Evolutionary conservation across 2,797 vertebrate genomes (phyloP).

Genomic region (Apogon talboti): DNA sequence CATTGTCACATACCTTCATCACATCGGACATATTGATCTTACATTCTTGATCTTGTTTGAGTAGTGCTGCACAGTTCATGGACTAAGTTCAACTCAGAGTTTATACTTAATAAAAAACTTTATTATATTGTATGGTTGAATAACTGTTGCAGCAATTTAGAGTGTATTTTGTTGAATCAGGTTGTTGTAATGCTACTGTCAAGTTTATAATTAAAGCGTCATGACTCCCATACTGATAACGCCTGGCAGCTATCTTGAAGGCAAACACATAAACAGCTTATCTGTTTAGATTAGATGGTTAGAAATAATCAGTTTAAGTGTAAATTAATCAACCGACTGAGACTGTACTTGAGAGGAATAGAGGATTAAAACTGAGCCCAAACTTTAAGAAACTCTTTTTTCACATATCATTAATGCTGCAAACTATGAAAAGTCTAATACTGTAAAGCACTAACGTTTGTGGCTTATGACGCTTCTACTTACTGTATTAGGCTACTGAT

Average conservation of each 20-base stretch:
- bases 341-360: slow-evolving; percentile 44
- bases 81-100: no score
- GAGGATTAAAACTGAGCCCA: slow-evolving; percentile 56
- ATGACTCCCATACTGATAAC: background rate
- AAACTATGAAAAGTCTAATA: background rate
- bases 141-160: background rate
- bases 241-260: background rate
- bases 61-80: no score
- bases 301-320: slow-evolving; percentile 43
- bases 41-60: no score
- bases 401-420: slow-evolving; percentile 1
- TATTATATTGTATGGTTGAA: background rate
- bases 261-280: slow-evolving; percentile 27
- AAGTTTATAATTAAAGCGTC: background rate
- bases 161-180: background rate
- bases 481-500: background rate
- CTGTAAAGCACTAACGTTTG: slow-evolving; percentile 13
- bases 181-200: no score
- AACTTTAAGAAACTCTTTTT: slow-evolving; percentile 46
- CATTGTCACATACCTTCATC: slow-evolving; percentile 6
- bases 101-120: no score
- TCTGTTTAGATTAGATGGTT: slow-evolving; percentile 16
- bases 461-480: background rate
- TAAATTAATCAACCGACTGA: slow-evolving; percentile 20
- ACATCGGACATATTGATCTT: background rate